Percentiles rank a stretch among this genome's conserved stretches.
These are phyloP conservation scores for Aphodius sticticus DNA, from an alignment of 2,888 invertebrate genomes.

Conservation along the genomic window DNA sequence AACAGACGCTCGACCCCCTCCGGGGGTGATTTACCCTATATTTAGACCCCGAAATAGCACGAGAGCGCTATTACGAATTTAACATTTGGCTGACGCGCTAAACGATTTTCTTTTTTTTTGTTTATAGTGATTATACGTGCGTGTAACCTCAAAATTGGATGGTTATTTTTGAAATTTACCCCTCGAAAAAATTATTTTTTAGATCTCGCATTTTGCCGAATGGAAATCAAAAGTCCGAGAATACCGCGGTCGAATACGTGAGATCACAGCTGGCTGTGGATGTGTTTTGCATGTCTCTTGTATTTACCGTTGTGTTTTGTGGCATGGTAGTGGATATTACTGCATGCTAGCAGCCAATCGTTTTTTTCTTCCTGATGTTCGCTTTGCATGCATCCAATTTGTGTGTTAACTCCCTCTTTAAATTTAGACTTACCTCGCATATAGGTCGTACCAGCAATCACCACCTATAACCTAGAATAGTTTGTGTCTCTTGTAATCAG, in stretches of 20 bases:
- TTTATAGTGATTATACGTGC: not conserved
- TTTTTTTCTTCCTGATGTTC: not conserved
- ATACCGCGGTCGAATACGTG: conserved; percentile 57
- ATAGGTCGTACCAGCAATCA: not conserved
- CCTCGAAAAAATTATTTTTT: not conserved
- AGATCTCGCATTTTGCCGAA: not conserved
- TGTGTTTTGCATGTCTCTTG: conserved; percentile 44
- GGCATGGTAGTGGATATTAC: not conserved
- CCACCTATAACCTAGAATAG: too few species aligned
- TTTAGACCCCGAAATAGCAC: conserved; percentile 17
- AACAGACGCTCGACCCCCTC: conserved; percentile 16
- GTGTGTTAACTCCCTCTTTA: not conserved
- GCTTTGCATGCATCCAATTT: not conserved
- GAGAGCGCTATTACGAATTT: conserved; percentile 12
- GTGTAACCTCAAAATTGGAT: not conserved
- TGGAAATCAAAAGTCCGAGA: conserved; percentile 41
- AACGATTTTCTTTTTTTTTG: not conserved
- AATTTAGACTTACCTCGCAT: not conserved
- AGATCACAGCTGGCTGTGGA: conserved; percentile 50
- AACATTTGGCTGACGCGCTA: conserved; percentile 18
- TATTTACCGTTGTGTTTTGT: conserved; percentile 20
- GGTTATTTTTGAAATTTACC: not conserved
- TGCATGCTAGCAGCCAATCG: not conserved
- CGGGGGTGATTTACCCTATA: conserved; percentile 16
- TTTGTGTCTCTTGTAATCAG: too few species aligned